Conservation (phyloP, 2,797 vertebrate species). For the Chaetodon trifasciatus region DNA sequence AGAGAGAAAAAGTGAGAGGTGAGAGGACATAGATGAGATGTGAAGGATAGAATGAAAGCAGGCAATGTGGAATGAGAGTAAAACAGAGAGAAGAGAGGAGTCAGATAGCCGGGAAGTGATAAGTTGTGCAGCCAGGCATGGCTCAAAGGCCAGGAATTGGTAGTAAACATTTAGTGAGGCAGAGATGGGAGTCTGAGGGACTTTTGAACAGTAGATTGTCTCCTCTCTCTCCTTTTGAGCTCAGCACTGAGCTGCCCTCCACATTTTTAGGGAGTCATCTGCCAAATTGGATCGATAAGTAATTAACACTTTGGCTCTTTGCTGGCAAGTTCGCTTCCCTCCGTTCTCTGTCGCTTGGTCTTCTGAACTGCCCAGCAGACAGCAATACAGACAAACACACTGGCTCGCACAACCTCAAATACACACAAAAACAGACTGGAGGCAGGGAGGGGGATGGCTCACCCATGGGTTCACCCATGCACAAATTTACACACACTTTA, state of each 20-base stretch:
- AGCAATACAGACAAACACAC: conserved; percentile 24
- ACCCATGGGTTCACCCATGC: conserved; percentile 49
- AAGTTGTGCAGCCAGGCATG: conserved; percentile 52
- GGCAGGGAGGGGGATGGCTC: conserved; percentile 3
- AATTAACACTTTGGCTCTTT: conserved; percentile 85
- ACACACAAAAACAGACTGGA: conserved; percentile 40
- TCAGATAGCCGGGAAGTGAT: conserved; percentile 53
- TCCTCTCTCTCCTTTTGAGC: conserved; percentile 69
- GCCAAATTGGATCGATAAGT: conserved; percentile 88
- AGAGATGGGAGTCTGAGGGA: conserved; percentile 67
- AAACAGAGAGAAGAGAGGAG: conserved; percentile 55
- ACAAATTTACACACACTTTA: conserved; percentile 60
- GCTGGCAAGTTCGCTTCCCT: conserved; percentile 72
- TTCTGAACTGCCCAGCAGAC: conserved; percentile 38
- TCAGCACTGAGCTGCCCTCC: conserved; percentile 59
- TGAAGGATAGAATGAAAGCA: conserved; percentile 60
- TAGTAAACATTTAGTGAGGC: conserved; percentile 79
- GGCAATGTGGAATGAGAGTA: conserved; percentile 55
- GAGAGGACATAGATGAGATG: conserved; percentile 56
- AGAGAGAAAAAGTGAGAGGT: conserved; percentile 43
- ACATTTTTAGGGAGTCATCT: conserved; percentile 83
- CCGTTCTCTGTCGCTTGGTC: conserved; percentile 31
- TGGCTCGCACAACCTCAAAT: conserved; percentile 39
- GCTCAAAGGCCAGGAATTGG: conserved; percentile 57
- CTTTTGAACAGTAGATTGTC: conserved; percentile 72